Evolutionary conservation across 2,797 vertebrate species (phyloP), one percentile per base, ranked within the genome.

Genomic region (Carapus acus): DNA sequence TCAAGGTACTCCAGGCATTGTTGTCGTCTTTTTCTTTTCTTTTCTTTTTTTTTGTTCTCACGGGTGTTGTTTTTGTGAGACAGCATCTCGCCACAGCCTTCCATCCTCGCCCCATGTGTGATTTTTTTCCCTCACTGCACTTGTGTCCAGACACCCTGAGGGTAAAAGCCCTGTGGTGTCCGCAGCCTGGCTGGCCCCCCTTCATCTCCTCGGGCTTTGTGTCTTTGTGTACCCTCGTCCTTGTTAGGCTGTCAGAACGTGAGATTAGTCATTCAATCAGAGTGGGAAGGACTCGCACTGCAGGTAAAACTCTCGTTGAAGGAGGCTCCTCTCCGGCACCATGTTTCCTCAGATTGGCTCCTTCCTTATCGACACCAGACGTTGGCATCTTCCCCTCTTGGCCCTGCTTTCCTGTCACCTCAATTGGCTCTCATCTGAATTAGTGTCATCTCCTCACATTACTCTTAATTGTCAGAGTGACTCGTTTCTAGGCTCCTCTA

Each of bases 181-280:
- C 66, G 69, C 69, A 29, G 64, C 62, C 49, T 55, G 62, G 58
- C 57, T 54, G 20, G 66, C 49, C 62, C n/a, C 50, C 47, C 51
- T 69, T 69, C 57, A 58, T 69, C 62, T 74, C 71, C 64, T 67
- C 49, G 4, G 57, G 64, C 64, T 67, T 36, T 65, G 67, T 73
- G 71, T 80, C 71, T 81, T 70, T 73, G 63, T 77, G 71, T 74
- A 71, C 74, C 76, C 69, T 69, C 58, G 67, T 73, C 60, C 71
- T 76, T 79, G 78, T 83, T 81, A 70, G 77, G 56, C 78, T 78
- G 79, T 86, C 83, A 83, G 76, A 78, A 77, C 62, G 56, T 63
- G 54, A 85, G 84, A 86, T 84, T 85, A 86, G 79, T 86, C 81
- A 84, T 85, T 87, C 84, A 85, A 82, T 88, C 82, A 86, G 74